These are phyloP conservation scores for Matsumyia berberina DNA, from an alignment of 2,888 invertebrate genomes.

Conservation along the genomic window DNA sequence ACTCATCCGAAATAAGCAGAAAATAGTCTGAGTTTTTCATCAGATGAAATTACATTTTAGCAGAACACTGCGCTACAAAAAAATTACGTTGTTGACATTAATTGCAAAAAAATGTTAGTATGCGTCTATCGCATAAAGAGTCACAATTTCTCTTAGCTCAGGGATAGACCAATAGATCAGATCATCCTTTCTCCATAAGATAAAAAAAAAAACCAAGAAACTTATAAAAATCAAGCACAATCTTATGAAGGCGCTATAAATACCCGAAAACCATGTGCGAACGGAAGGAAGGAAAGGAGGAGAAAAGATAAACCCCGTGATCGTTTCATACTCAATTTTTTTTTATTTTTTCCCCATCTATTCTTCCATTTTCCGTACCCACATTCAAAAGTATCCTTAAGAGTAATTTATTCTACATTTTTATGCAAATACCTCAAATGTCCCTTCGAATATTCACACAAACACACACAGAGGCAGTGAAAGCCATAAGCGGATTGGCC, in stretches of 20 bases:
- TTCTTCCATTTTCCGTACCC: conserved; percentile 56
- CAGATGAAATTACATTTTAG: too few relatives aligned
- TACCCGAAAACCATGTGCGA: not conserved
- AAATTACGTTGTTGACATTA: too few relatives aligned
- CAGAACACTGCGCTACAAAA: too few relatives aligned
- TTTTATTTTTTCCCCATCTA: conserved; percentile 54
- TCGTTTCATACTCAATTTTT: conserved; percentile 53
- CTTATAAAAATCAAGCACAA: not conserved
- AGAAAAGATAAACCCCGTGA: conserved; percentile 42
- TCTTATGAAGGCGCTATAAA: not conserved
- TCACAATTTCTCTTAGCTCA: too few relatives aligned
- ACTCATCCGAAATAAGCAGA: too few relatives aligned
- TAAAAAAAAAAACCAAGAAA: too few relatives aligned
- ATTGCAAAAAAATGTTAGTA: too few relatives aligned
- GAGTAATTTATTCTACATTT: conserved; percentile 74
- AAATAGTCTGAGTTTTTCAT: too few relatives aligned
- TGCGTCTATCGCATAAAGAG: too few relatives aligned
- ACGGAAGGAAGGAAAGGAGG: conserved; percentile 18
- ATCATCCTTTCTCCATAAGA: too few relatives aligned
- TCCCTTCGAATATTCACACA: conserved; percentile 56
- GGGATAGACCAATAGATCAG: not conserved
- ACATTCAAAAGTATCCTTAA: conserved; percentile 65
- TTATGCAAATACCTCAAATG: conserved; percentile 75
- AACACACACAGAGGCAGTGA: conserved; percentile 6
- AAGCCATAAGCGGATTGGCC: conserved; percentile 74